Evolutionary conservation across 2,797 vertebrate genomes (phyloP), one percentile per base, ranked within the genome.

Genomic region (Streptopelia turtur): DNA sequence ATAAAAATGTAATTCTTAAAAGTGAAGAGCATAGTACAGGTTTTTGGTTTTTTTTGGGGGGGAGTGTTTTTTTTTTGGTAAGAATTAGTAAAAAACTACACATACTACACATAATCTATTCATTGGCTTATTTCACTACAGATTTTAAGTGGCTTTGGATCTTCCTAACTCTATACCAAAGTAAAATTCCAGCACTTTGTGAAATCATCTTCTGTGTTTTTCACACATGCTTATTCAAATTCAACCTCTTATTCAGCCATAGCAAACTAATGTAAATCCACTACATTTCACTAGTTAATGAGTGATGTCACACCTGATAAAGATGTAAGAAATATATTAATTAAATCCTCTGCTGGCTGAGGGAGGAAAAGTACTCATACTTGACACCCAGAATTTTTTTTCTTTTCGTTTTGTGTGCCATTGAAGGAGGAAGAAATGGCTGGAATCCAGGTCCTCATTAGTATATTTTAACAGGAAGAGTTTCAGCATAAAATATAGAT

Each of bases 391-490:
- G 41, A 31, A 24, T 1, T 57, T 82, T 80, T 91, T 30, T 30
- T 24, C 25, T 80, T 55, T 86, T 43, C n/a, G 45, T 72, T 91
- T 66, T 89, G 3, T 33, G 37, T 89, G 37, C 5, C 33, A 47
- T 53, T 94, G 84, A 87, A 87, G 63, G 30, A 49, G 27, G 18
- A 20, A 83, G 83, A 68, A 77, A 17, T 16, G 4, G 47, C 24
- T 91, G 45, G 27, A 77, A 57, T 65, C 43, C 31, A 28, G 59
- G 9, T 78, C 41, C 64, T 95, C 79, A 95, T 82, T 94, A 93
- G 52, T 83, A 45, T 61, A 35, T 81, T 87, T 65, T 52, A 82
- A 39, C 4, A 53, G 27, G 22, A 91, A 77, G 49, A 22, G 77
- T 37, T 90, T 30, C 35, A 57, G 11, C 6, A 49, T 16, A 33